Base-by-base conservation (phyloP, 1,140 invertebrate genomes). In the Drosophila malerkotliana region DNA sequence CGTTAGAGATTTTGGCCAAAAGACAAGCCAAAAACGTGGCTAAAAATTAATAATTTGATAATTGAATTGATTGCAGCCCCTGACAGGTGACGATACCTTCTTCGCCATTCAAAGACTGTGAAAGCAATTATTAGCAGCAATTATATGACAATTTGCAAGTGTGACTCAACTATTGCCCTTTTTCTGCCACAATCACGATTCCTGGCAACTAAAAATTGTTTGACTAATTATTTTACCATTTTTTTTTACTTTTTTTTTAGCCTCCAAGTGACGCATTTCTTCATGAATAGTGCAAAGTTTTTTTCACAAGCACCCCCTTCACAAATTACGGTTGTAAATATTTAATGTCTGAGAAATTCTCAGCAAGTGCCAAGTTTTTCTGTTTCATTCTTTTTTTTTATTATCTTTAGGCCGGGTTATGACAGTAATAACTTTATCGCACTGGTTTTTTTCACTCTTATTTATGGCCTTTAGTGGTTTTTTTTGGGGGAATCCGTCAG, bases 271-370 rank as follows among this genome's bases (percentile, higher is more conserved):
- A 69, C 51, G 32, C 66, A 69, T 66, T 1, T 15, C 12, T 12
- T 12, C 10, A 10, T 32, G n/a, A 34, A 12, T n/a, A 30, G 60
- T 10, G 26, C 62, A 68, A 68, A 68, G 64, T 55, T 32, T 44
- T 12, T 10, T 12, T 37, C 10, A 28, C 26, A 37, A 9, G 9
- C 9, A 37, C 5, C 37, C n/a, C 10, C 14, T n/a, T 24, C 44
- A 48, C 48, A 48, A 69, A 55, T 68, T 69, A 49, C 51, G 21
- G 67, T 18, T 26, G 67, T 69, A 69, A 69, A 69, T 69, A 69
- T 57, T 69, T 69, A 69, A 57, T 7, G 63, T 49, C 64, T 69
- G 67, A 69, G 51, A 32, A 57, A 7, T 18, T 15, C 32, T 10
- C 39, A 45, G 14, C 26, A 28, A 28, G 26, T 28, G 5, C 26